These are phyloP conservation scores for Gibbula magus DNA, from an alignment of 2,888 invertebrate species.

Conservation along the genomic window DNA sequence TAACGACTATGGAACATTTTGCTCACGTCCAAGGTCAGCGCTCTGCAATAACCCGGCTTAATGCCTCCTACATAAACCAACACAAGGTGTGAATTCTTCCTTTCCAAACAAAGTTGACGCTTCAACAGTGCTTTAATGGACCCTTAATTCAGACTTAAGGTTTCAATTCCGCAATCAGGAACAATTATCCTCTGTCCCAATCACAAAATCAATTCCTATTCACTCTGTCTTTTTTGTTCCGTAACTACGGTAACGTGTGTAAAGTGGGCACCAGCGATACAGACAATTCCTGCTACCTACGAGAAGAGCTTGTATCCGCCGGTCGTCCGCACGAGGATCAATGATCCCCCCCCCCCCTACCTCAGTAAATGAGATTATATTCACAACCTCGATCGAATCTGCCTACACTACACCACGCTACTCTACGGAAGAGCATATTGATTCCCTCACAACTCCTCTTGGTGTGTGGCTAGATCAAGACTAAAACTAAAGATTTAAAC, in stretches of 20 bases:
- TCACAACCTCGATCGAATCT: neutral
- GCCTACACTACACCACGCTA: neutral
- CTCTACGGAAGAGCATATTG: too few species aligned
- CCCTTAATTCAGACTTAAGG: too few species aligned
- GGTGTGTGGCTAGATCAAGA: too few species aligned
- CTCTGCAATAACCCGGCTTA: too few species aligned
- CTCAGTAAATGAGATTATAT: conserved; percentile 17
- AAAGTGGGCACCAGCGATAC: neutral
- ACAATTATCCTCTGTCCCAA: neutral
- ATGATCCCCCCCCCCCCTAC: conserved; percentile 2
- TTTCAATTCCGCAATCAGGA: neutral
- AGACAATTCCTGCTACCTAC: neutral
- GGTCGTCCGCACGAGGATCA: neutral
- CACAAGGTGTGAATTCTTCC: too few species aligned
- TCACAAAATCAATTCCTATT: conserved; percentile 2
- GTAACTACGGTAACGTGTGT: conserved; percentile 8
- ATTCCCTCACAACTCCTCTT: too few species aligned
- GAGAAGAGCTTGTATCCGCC: neutral
- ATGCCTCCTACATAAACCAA: too few species aligned
- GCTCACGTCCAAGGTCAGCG: too few species aligned
- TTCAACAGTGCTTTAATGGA: too few species aligned
- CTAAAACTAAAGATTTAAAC: too few species aligned
- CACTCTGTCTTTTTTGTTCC: neutral
- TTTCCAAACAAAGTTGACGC: too few species aligned
- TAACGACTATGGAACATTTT: too few species aligned